Percentiles rank a stretch among this genome's conserved stretches.
These are phyloP conservation scores for Eurypyga helias DNA, from an alignment of 2,113 vertebrate genomes.

Conservation along the genomic window DNA sequence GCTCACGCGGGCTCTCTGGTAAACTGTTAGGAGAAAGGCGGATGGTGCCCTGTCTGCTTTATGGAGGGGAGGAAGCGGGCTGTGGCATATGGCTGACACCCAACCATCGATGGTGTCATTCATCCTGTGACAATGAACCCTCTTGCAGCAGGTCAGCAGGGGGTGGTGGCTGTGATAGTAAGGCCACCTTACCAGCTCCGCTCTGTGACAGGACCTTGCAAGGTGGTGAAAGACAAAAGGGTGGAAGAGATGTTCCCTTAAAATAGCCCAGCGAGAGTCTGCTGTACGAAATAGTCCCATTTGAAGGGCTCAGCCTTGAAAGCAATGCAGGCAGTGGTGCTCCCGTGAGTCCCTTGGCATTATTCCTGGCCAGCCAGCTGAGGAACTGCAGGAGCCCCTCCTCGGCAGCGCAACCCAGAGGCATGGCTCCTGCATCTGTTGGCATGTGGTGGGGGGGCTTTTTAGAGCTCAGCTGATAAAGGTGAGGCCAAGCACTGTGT, in stretches of 20 bases:
- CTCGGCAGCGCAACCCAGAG: fast-evolving
- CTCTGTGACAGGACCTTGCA: background rate
- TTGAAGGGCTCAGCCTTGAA: background rate
- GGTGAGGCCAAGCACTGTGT: background rate
- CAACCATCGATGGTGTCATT: background rate
- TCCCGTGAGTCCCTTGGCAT: background rate
- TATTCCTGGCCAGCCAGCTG: background rate
- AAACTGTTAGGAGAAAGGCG: background rate
- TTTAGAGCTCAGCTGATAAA: background rate
- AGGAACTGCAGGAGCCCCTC: background rate
- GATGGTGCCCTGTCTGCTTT: fast-evolving
- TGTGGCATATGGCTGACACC: background rate
- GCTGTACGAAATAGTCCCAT: background rate
- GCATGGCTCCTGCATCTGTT: background rate
- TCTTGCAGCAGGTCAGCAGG: background rate
- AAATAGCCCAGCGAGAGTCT: background rate
- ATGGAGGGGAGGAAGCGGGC: background rate
- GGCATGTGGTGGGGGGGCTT: background rate
- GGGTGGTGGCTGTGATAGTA: background rate
- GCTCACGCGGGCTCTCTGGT: background rate
- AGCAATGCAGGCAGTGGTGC: background rate
- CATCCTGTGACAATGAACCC: background rate
- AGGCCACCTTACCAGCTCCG: background rate
- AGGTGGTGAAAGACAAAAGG: background rate
- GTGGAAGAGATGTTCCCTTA: background rate